Conservation (phyloP, 2,888 invertebrate species). For the Nasonovia ribisnigri region DNA sequence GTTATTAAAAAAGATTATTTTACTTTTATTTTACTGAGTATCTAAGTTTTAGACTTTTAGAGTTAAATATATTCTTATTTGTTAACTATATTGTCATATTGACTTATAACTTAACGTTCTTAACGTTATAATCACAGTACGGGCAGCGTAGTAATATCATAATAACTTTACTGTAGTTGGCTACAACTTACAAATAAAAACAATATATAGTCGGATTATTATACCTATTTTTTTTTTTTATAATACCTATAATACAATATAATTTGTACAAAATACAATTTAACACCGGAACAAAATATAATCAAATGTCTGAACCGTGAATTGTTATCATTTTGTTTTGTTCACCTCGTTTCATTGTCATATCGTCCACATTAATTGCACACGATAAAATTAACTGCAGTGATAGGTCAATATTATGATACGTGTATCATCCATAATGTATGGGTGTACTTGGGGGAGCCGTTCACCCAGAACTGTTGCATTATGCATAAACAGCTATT, state of each 20-base stretch:
- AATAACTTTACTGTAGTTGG: not conserved
- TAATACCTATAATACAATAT: not conserved
- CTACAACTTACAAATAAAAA: not conserved
- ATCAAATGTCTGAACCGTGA: not conserved
- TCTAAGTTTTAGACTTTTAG: too few relatives aligned
- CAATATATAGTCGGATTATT: not conserved
- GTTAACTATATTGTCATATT: too few relatives aligned
- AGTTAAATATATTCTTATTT: not conserved
- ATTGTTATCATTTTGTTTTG: not conserved
- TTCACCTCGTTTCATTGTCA: not conserved
- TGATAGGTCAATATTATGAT: not conserved
- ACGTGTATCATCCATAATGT: not conserved
- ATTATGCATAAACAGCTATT: not conserved
- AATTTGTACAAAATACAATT: not conserved
- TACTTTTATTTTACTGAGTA: not conserved
- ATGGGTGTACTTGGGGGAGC: not conserved
- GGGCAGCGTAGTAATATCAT: not conserved
- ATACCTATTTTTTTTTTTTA: too few relatives aligned
- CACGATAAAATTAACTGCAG: not conserved
- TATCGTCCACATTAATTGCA: not conserved
- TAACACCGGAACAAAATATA: not conserved
- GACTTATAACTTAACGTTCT: not conserved
- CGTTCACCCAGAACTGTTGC: not conserved
- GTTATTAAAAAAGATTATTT: not conserved
- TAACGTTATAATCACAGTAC: not conserved